These are phyloP conservation scores for Caenorhabditis sulstoni DNA, from an alignment of 2,888 invertebrate species.

Conservation along the genomic window DNA sequence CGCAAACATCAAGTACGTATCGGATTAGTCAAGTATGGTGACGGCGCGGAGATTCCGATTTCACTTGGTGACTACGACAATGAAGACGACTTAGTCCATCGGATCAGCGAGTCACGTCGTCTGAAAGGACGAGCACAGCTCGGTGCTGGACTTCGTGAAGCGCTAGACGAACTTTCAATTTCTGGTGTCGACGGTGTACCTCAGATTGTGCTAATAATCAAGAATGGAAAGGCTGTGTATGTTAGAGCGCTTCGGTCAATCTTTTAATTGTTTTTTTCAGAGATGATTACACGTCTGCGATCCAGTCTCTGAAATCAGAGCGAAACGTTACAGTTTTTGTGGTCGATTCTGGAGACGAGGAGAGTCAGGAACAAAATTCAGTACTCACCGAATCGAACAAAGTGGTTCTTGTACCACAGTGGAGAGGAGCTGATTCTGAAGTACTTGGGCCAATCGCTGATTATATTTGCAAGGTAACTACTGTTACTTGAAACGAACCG, in stretches of 20 bases:
- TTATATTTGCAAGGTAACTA: conserved; percentile 75
- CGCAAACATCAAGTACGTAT: conserved; percentile 74
- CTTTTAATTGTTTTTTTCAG: conserved; percentile 57
- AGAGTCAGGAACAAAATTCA: conserved; percentile 47
- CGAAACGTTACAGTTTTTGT: conserved; percentile 74
- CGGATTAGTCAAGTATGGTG: conserved; percentile 79
- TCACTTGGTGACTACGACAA: conserved; percentile 77
- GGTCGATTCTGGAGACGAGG: conserved; percentile 73
- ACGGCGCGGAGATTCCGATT: conserved; percentile 76
- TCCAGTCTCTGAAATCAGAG: conserved; percentile 68
- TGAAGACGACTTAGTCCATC: conserved; percentile 71
- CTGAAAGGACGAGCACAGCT: conserved; percentile 76
- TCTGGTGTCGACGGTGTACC: conserved; percentile 71
- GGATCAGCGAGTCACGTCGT: conserved; percentile 75
- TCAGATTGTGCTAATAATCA: conserved; percentile 76
- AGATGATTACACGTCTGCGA: conserved; percentile 65
- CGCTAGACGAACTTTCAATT: conserved; percentile 75
- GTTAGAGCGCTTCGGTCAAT: neutral
- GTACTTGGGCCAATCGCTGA: conserved; percentile 76
- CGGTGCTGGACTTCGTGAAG: conserved; percentile 75
- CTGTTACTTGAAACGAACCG: neutral
- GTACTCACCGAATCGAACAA: conserved; percentile 59
- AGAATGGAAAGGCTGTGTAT: conserved; percentile 76
- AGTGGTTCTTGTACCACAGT: conserved; percentile 70
- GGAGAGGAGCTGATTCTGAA: conserved; percentile 75